Evolutionary conservation across 2,797 vertebrate species (phyloP).

Genomic region (Argyrosomus regius): DNA sequence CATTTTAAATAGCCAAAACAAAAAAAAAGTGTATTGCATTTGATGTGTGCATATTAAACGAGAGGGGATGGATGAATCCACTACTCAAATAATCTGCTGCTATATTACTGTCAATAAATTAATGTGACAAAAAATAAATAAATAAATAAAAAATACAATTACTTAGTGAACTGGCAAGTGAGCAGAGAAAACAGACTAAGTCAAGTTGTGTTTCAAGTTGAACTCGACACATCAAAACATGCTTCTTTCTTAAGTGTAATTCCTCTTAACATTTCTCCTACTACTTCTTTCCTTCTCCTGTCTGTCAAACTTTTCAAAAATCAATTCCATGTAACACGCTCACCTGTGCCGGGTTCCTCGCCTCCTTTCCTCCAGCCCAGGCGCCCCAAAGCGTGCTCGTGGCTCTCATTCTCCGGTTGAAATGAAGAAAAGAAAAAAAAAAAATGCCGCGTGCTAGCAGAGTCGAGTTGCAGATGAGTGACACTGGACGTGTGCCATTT

Average conservation of each 20-base stretch:
- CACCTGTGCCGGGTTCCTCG: conserved; percentile 69
- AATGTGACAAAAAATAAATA: neutral
- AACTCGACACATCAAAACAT: neutral
- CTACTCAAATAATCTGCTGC: neutral
- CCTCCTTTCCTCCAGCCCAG: conserved; percentile 35
- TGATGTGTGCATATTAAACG: neutral
- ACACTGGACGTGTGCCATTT: conserved; percentile 38
- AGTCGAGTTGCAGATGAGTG: conserved; percentile 47
- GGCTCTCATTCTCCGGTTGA: conserved; percentile 23
- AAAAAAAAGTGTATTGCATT: neutral
- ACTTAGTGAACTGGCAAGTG: neutral
- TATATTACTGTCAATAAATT: neutral
- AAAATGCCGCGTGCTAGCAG: neutral
- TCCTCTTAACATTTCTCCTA: too few species aligned
- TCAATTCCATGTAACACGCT: neutral
- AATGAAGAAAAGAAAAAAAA: neutral
- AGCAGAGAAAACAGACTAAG: neutral
- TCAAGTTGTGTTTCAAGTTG: neutral
- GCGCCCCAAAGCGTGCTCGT: neutral
- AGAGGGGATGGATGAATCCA: neutral
- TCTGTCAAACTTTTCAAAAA: conserved; percentile 44
- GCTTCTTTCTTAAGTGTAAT: neutral
- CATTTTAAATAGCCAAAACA: neutral
- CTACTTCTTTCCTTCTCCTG: too few species aligned
- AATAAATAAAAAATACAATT: too few species aligned